phyloP scores from a whole-genome alignment of 1,140 invertebrate species.

The fruit fly (Drosophila melanogaster) region DNA sequence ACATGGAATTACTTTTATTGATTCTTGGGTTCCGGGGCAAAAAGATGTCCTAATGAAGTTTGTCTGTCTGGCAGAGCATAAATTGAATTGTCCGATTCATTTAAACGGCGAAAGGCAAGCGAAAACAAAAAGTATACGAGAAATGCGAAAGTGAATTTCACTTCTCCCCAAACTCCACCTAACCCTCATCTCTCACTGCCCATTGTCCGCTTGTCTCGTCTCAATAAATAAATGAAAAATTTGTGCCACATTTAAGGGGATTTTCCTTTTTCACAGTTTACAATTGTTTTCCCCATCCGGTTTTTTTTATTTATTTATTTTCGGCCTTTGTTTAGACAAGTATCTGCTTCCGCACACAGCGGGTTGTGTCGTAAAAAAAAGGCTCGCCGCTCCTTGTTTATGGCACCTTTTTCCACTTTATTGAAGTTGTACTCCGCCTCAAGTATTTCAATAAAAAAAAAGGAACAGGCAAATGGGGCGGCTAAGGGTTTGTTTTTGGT shows the following conservation, averaged over 20 bases:
- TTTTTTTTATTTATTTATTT: slow-evolving; percentile 39
- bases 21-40: background rate
- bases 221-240: slow-evolving; percentile 83
- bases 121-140: slow-evolving; percentile 7
- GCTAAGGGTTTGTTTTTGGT: slow-evolving; percentile 13
- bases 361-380: slow-evolving; percentile 58
- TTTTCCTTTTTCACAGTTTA: slow-evolving; percentile 73
- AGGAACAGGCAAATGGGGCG: slow-evolving; percentile 13
- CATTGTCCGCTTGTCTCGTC: slow-evolving; percentile 54
- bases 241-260: slow-evolving; percentile 71
- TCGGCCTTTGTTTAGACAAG: slow-evolving; percentile 38
- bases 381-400: slow-evolving; percentile 70
- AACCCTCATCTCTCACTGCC: slow-evolving; percentile 8
- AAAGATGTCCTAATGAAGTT: slow-evolving; percentile 64
- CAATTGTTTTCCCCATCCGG: slow-evolving; percentile 58
- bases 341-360: slow-evolving; percentile 57
- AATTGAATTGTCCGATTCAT: slow-evolving; percentile 81
- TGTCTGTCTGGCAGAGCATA: slow-evolving; percentile 63
- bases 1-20: slow-evolving; percentile 34
- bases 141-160: slow-evolving; percentile 65
- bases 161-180: slow-evolving; percentile 32
- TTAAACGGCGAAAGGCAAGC: slow-evolving; percentile 68
- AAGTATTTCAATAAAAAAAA: slow-evolving; percentile 74
- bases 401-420: slow-evolving; percentile 80
- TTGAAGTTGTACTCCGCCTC: slow-evolving; percentile 73